These are phyloP conservation scores for Enteromius viviparus DNA, from an alignment of 2,797 vertebrate genomes.

Conservation along the genomic window DNA sequence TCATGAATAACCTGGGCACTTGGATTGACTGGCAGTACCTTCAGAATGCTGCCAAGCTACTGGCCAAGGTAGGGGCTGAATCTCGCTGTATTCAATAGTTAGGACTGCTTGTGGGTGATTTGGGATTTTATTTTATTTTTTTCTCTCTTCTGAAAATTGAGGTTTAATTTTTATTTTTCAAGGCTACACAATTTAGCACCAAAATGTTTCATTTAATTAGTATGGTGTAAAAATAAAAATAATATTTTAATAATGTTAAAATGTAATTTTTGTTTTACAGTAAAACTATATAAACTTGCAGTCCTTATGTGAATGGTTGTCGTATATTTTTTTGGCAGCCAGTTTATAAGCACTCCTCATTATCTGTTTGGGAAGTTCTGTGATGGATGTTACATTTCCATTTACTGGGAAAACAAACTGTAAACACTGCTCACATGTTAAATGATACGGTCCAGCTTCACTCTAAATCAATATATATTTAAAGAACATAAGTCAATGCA, in stretches of 20 bases:
- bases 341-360: neutral
- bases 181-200: neutral
- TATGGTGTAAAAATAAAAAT: neutral
- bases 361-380: neutral
- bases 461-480: neutral
- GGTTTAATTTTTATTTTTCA: neutral
- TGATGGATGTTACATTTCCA: neutral
- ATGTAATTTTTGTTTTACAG: neutral
- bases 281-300: neutral
- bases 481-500: no score
- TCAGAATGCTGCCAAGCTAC: constrained; percentile 96
- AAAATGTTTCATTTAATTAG: neutral
- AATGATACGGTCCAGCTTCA: neutral
- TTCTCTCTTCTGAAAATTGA: neutral
- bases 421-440: neutral
- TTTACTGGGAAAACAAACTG: neutral
- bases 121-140: neutral
- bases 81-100: neutral
- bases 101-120: neutral
- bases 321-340: no score
- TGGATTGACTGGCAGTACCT: constrained; percentile 99
- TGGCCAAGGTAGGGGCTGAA: constrained; percentile 86
- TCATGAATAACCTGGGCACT: constrained; percentile 99
- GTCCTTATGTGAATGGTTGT: no score
- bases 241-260: neutral